phyloP scores from a whole-genome alignment of 2,888 invertebrate species.

The Hydriomena furcata region DNA sequence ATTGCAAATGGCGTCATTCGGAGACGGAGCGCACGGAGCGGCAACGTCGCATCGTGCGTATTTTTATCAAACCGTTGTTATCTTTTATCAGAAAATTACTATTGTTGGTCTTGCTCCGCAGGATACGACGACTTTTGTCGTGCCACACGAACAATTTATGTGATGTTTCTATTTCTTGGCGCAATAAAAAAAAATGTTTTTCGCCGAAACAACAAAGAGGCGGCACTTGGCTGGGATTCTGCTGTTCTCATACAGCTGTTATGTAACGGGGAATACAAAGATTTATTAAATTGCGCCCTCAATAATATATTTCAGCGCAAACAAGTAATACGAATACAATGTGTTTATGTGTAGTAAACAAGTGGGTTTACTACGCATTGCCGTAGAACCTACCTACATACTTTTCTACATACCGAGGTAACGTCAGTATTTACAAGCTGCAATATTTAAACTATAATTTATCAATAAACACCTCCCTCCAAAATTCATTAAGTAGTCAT shows the following conservation, averaged over 20 bases:
- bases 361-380: background rate
- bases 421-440: too few relatives aligned
- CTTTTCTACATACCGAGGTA: too few relatives aligned
- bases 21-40: slow-evolving; percentile 54
- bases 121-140: slow-evolving; percentile 7
- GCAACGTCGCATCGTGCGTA: slow-evolving; percentile 69
- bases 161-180: slow-evolving; percentile 30
- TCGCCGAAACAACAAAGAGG: slow-evolving; percentile 37
- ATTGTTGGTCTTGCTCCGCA: slow-evolving; percentile 23
- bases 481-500: background rate
- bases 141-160: slow-evolving; percentile 7
- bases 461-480: too few relatives aligned
- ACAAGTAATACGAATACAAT: background rate
- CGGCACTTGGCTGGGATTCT: slow-evolving; percentile 39
- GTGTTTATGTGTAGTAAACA: background rate
- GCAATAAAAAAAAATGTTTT: slow-evolving; percentile 33
- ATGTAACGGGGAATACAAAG: slow-evolving; percentile 17
- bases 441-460: too few relatives aligned
- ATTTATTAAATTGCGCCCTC: slow-evolving; percentile 15
- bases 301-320: slow-evolving; percentile 6
- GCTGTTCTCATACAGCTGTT: slow-evolving; percentile 16
- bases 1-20: slow-evolving; percentile 70
- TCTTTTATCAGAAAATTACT: slow-evolving; percentile 41
- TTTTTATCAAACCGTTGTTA: slow-evolving; percentile 67
- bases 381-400: too few relatives aligned